These are phyloP conservation scores for Falco rusticolus DNA, from an alignment of 2,797 vertebrate genomes.

Conservation along the genomic window DNA sequence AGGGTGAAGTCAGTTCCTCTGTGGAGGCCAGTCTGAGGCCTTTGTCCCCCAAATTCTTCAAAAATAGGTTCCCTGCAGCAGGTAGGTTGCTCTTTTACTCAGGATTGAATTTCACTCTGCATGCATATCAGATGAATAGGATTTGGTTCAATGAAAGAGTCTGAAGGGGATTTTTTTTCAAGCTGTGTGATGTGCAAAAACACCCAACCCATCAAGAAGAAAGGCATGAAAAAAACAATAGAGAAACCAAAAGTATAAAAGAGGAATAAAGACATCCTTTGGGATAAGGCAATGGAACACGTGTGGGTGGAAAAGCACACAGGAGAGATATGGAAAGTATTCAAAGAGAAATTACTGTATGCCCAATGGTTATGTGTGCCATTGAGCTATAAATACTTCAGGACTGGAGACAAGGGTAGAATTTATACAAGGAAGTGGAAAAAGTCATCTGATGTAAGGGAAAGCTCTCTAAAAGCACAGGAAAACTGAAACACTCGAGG, in stretches of 20 bases:
- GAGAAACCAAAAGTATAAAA: constrained; percentile 34
- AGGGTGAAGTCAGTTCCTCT: background rate
- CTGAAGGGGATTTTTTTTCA: constrained; percentile 27
- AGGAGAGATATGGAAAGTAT: constrained; percentile 51
- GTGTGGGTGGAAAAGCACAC: constrained; percentile 52
- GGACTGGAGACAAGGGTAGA: constrained; percentile 22
- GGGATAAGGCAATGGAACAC: constrained; percentile 46
- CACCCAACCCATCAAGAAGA: constrained; percentile 37
- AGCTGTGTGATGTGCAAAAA: constrained; percentile 44
- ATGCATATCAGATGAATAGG: constrained; percentile 27
- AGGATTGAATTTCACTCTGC: background rate
- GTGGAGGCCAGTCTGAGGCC: background rate
- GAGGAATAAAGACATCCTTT: constrained; percentile 47
- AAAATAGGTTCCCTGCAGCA: background rate
- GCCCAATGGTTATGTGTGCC: constrained; percentile 47
- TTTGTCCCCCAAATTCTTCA: background rate
- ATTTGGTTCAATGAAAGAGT: constrained; percentile 39
- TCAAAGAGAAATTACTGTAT: constrained; percentile 61
- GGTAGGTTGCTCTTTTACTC: background rate
- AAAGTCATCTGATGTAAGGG: background rate
- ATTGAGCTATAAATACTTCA: constrained; percentile 51
- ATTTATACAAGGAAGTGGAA: constrained; percentile 25
- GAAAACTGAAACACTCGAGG: background rate
- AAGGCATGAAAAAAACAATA: constrained; percentile 47
- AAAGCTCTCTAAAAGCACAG: background rate